Evolutionary conservation across 2,797 vertebrate species (phyloP).

Genomic region (Pseudomugil tenellus): DNA sequence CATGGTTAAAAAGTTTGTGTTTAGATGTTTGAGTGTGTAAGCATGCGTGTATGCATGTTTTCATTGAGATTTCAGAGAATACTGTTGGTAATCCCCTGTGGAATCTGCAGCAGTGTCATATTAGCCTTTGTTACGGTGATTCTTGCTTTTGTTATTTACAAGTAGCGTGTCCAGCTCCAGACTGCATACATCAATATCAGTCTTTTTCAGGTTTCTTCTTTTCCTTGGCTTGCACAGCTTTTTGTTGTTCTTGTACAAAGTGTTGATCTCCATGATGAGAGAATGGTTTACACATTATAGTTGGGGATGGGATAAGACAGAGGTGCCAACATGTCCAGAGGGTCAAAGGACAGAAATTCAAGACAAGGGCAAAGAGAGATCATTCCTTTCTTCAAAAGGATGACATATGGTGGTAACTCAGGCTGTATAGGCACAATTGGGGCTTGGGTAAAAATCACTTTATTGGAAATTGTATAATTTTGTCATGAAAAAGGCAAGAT

Average conservation of each 20-base stretch:
- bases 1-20: slow-evolving; percentile 58
- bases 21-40: slow-evolving; percentile 66
- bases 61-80: slow-evolving; percentile 73
- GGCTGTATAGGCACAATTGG: slow-evolving; percentile 67
- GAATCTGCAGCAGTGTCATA: slow-evolving; percentile 74
- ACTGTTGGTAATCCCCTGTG: slow-evolving; percentile 72
- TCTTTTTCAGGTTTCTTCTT: slow-evolving; percentile 59
- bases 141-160: slow-evolving; percentile 82
- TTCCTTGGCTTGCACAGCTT: slow-evolving; percentile 75
- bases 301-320: slow-evolving; percentile 80
- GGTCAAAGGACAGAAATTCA: slow-evolving; percentile 51
- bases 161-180: slow-evolving; percentile 72
- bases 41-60: slow-evolving; percentile 70
- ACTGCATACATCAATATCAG: slow-evolving; percentile 55
- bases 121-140: slow-evolving; percentile 75
- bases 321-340: slow-evolving; percentile 80
- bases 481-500: slow-evolving; percentile 64
- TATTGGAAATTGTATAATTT: slow-evolving; percentile 34
- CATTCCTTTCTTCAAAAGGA: slow-evolving; percentile 34
- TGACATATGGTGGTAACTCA: slow-evolving; percentile 45
- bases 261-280: slow-evolving; percentile 73
- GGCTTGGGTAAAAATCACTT: slow-evolving; percentile 64
- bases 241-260: slow-evolving; percentile 70
- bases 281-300: slow-evolving; percentile 70
- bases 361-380: slow-evolving; percentile 33